Evolutionary conservation across 2,113 vertebrate species (phyloP), one percentile per base, ranked within the genome.

Genomic region (Nerophis ophidion): DNA sequence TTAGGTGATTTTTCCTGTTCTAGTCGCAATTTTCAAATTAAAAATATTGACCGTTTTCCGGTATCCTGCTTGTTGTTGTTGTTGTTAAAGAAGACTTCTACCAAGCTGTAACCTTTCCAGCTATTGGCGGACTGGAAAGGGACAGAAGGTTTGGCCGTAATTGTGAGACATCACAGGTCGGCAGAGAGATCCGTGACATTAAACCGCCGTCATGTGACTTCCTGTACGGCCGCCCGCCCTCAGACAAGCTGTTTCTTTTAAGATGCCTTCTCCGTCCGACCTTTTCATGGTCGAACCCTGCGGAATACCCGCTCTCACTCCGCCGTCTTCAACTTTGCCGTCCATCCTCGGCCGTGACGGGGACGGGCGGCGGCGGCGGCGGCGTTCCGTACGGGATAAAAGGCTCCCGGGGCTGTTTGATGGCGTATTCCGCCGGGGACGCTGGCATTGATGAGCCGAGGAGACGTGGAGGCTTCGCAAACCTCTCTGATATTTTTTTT

Each of bases 401-500:
- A 84, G 76, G 76, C 72, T 77, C 77, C 75, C 75, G 15, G 3
- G 71, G 71, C 73, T 59, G 68, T 82, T 81, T 82, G 83, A 85
- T 88, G 84, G 70, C 53, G 73, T 66, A 54, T 65, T 62, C 78
- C 70, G 1, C 44, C 6, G 68, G 67, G 82, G 68, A 73, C 70
- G 54, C 14, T n/a, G 68, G 70, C 67, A 74, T 72, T 79, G 75
- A 81, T 72, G 75, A 75, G 66, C 66, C 1, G 69, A 67, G 70
- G 77, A 82, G 81, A 84, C 68, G 17, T 35, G 68, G 66, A 71
- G 74, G 75, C 77, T 79, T 78, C 61, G 8, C 70, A 74, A 78
- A 83, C 82, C 79, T 67, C 63, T 63, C 71, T 80, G 78, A 80
- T 85, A 76, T 75, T 72, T 70, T 7, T 3, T 6, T 13, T 34